Evolutionary conservation across 2,113 vertebrate genomes (phyloP).

Genomic region (Typhlomys cinereus): DNA sequence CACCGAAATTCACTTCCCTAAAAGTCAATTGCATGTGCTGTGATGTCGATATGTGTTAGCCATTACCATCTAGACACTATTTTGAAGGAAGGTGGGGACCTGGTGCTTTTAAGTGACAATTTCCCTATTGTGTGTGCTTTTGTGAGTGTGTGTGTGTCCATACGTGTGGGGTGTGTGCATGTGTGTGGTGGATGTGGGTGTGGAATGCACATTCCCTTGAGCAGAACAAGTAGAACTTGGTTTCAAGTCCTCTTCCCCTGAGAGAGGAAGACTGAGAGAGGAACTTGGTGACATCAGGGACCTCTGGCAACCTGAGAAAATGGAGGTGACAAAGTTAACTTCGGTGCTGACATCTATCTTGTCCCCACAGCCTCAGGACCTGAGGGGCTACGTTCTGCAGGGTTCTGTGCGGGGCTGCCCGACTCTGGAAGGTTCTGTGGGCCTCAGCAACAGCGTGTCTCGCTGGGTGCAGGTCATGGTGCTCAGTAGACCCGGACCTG

Average conservation of each 20-base stretch:
- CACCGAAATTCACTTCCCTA: not conserved
- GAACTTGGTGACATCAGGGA: not conserved
- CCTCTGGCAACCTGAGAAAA: not conserved
- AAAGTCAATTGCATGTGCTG: not conserved
- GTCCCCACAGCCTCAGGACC: conserved; percentile 90
- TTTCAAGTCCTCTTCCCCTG: not conserved
- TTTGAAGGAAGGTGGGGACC: not conserved
- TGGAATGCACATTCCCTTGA: not conserved
- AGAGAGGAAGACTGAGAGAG: not conserved
- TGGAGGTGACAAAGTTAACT: not conserved
- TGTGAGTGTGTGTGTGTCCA: not conserved
- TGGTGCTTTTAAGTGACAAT: not conserved
- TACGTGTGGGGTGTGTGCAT: not conserved
- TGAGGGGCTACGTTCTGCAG: conserved; percentile 90
- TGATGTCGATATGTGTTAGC: not conserved
- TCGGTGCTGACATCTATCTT: conserved; percentile 20
- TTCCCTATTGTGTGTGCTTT: not conserved
- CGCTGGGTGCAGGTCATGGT: conserved; percentile 98
- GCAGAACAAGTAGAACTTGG: not conserved
- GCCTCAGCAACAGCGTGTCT: conserved; percentile 94
- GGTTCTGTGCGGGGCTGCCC: conserved; percentile 90
- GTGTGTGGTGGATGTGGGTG: not conserved
- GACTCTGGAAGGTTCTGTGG: conserved; percentile 90
- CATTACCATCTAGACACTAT: not conserved
- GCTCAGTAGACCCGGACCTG: conserved; percentile 92